Evolutionary conservation across 1,140 invertebrate genomes (phyloP).

Genomic region (Meloidogyne hapla): DNA sequence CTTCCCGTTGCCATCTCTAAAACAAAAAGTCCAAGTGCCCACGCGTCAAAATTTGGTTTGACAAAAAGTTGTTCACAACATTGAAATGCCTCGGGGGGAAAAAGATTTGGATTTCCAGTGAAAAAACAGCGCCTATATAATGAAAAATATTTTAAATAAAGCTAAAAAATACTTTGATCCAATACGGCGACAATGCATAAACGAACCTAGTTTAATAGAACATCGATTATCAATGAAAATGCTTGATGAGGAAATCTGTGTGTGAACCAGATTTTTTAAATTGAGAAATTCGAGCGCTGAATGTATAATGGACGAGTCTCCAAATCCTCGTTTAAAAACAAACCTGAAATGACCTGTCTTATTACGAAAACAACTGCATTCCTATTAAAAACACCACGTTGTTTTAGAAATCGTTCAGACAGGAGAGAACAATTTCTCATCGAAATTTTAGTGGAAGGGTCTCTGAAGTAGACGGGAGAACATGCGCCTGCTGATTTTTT

Average conservation of each 20-base stretch:
- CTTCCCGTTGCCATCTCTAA: constrained; percentile 26
- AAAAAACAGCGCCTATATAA: constrained; percentile 12
- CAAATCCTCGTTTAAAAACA: background rate
- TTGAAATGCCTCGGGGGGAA: constrained; percentile 20
- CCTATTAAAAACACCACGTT: constrained; percentile 11
- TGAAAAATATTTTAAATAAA: background rate
- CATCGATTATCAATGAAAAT: constrained; percentile 18
- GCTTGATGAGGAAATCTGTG: constrained; percentile 11
- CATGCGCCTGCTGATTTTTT: constrained; percentile 11
- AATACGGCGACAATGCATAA: constrained; percentile 19
- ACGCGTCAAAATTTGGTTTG: constrained; percentile 16
- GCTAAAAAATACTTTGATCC: constrained; percentile 8
- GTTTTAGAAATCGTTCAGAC: background rate
- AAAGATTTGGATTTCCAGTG: constrained; percentile 20
- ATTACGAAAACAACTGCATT: constrained; percentile 24
- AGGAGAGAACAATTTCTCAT: background rate
- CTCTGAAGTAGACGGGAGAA: constrained; percentile 2
- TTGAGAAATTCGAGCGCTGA: constrained; percentile 19
- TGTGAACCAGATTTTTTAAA: constrained; percentile 16
- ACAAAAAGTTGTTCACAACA: background rate
- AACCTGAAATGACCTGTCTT: background rate
- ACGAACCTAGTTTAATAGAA: constrained; percentile 18
- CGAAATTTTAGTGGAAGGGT: background rate
- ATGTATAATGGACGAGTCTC: background rate
- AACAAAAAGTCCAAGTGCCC: constrained; percentile 23